Percentiles rank a stretch among this genome's conserved stretches.
phyloP scores from a whole-genome alignment of 2,797 vertebrate species.

The Sebastes trivittatus region DNA sequence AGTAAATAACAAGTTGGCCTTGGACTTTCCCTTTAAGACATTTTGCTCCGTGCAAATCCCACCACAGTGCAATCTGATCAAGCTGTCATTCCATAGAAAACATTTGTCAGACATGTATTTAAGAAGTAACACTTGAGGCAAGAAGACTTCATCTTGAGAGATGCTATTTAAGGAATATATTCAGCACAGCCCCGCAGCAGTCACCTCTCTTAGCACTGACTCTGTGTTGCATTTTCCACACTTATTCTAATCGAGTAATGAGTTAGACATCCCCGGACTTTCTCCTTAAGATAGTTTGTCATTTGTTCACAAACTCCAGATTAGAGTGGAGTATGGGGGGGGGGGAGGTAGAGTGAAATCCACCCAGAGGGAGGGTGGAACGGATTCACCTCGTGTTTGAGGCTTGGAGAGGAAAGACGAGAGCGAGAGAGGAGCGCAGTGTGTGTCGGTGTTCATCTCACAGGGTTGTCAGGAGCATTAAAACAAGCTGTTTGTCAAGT shows the following conservation, averaged over 20 bases:
- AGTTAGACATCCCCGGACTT: background rate
- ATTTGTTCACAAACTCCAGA: conserved; percentile 1
- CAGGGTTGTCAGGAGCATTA: conserved; percentile 60
- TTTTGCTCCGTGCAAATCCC: conserved; percentile 3
- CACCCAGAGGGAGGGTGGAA: background rate
- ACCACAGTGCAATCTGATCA: conserved; percentile 20
- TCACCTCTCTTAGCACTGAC: background rate
- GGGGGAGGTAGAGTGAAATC: background rate
- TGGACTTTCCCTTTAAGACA: background rate
- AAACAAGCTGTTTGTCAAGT: conserved; percentile 71
- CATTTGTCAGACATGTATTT: background rate
- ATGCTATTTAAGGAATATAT: conserved; percentile 19
- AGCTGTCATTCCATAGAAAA: conserved; percentile 7
- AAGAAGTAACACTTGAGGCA: background rate
- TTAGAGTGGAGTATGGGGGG: background rate
- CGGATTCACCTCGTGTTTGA: conserved; percentile 34
- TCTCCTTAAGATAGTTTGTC: conserved; percentile 1
- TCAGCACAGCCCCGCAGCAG: background rate
- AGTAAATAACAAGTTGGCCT: conserved; percentile 17
- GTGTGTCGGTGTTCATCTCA: conserved; percentile 41
- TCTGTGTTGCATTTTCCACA: conserved; percentile 24
- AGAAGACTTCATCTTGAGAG: background rate
- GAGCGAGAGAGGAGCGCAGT: conserved; percentile 8
- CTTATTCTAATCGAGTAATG: background rate
- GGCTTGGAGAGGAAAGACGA: conserved; percentile 16